Conservation (phyloP, 2,888 invertebrate species). For the Zygaena filipendulae region DNA sequence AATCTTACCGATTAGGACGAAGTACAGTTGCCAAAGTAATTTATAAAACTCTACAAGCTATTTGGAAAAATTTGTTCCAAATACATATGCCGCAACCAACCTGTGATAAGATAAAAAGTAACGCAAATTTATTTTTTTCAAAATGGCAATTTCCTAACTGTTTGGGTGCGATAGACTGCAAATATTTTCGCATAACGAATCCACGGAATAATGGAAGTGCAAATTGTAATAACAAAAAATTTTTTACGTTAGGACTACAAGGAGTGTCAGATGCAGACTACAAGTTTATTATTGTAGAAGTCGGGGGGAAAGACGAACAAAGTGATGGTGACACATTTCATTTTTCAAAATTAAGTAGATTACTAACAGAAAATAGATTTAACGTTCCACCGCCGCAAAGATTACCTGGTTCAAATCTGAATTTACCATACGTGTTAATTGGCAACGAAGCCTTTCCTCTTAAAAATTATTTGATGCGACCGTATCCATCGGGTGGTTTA, state of each 20-base stretch:
- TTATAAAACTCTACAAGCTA: no score
- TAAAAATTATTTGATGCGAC: slow-evolving; percentile 15
- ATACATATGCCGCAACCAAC: no score
- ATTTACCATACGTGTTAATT: slow-evolving; percentile 7
- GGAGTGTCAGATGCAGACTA: slow-evolving; percentile 11
- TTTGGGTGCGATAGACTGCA: slow-evolving; percentile 7
- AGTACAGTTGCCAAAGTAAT: no score
- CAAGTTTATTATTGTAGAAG: slow-evolving; percentile 10
- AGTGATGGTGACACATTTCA: slow-evolving; percentile 9
- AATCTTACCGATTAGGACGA: no score
- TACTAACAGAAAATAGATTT: slow-evolving; percentile 9
- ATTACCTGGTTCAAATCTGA: slow-evolving; percentile 12
- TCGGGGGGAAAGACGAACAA: slow-evolving; percentile 11
- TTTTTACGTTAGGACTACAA: slow-evolving; percentile 11
- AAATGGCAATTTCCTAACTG: slow-evolving; percentile 8
- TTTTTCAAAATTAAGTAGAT: slow-evolving; percentile 8
- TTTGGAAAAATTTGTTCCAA: no score
- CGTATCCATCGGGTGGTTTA: slow-evolving; percentile 8
- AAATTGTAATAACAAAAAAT: no score
- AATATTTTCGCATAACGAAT: slow-evolving; percentile 4
- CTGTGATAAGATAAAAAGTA: slow-evolving; percentile 4
- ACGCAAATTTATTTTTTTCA: slow-evolving; percentile 5
- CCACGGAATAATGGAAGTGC: no score
- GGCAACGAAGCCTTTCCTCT: slow-evolving; percentile 19
- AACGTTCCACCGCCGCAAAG: slow-evolving; percentile 10